Evolutionary conservation across 2,113 vertebrate genomes (phyloP).

Genomic region (Sebastes fasciatus): DNA sequence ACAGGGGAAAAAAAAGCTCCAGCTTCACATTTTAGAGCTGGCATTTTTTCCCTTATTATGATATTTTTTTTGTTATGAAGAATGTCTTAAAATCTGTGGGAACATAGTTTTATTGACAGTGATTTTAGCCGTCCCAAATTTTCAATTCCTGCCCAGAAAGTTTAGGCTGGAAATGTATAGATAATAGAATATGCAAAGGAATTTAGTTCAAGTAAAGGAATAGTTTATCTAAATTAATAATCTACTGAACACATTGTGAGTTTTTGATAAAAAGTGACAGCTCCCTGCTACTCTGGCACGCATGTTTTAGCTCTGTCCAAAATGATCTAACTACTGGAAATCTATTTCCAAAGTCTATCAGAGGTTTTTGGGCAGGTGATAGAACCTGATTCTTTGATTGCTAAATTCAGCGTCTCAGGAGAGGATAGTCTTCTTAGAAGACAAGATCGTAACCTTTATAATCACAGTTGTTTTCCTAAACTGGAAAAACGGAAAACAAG

Average conservation of each 20-base stretch:
- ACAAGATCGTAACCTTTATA: no score
- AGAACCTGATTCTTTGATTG: no score
- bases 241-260: not conserved
- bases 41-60: not conserved
- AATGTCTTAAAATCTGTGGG: not conserved
- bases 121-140: not conserved
- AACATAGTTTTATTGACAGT: not conserved
- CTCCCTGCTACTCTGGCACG: no score
- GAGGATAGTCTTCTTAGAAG: no score
- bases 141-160: not conserved
- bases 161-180: not conserved
- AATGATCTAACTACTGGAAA: no score
- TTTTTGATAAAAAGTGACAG: not conserved
- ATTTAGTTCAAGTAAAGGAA: no score
- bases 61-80: not conserved
- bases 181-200: not conserved
- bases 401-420: no score
- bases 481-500: no score
- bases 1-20: not conserved
- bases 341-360: no score
- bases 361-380: no score
- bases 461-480: no score
- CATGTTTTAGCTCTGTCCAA: no score
- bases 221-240: not conserved
- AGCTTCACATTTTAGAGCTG: not conserved